These are phyloP conservation scores for Ophion ventricosus DNA, from an alignment of 2,888 invertebrate species.

Conservation along the genomic window DNA sequence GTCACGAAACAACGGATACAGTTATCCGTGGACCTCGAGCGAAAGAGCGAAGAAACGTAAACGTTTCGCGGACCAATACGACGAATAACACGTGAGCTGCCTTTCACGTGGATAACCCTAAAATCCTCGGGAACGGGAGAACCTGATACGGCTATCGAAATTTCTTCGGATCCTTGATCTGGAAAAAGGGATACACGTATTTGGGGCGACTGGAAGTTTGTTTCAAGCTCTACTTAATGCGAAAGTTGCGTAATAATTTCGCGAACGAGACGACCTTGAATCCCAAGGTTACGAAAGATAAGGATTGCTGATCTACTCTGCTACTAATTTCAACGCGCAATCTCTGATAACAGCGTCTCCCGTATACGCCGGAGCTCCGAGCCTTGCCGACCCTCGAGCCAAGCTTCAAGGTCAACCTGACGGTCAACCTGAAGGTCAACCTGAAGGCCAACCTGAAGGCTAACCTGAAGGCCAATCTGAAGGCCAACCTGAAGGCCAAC, in stretches of 20 bases:
- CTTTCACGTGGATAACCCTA: neutral
- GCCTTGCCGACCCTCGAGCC: neutral
- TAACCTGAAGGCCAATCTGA: neutral
- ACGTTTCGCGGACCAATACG: neutral
- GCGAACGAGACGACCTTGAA: neutral
- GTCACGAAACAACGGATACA: conserved; percentile 7
- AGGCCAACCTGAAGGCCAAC: neutral
- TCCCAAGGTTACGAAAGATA: neutral
- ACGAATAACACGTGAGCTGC: neutral
- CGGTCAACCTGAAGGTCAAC: too few species aligned
- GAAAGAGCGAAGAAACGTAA: neutral
- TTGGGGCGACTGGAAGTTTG: neutral
- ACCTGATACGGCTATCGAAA: neutral
- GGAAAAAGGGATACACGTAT: neutral
- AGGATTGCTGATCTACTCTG: neutral
- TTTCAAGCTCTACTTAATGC: neutral
- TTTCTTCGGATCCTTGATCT: neutral
- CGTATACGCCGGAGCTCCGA: neutral
- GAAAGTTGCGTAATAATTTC: neutral
- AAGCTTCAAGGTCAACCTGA: neutral
- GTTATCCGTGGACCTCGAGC: neutral
- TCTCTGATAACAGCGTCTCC: neutral
- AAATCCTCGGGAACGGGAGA: neutral
- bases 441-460: too few species aligned
- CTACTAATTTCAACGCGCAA: too few species aligned